A percentile compares a stretch with the other conserved stretches of the same genome.
phyloP scores from a whole-genome alignment of 1,140 invertebrate species.

The Pogonognathellus flavescens region DNA sequence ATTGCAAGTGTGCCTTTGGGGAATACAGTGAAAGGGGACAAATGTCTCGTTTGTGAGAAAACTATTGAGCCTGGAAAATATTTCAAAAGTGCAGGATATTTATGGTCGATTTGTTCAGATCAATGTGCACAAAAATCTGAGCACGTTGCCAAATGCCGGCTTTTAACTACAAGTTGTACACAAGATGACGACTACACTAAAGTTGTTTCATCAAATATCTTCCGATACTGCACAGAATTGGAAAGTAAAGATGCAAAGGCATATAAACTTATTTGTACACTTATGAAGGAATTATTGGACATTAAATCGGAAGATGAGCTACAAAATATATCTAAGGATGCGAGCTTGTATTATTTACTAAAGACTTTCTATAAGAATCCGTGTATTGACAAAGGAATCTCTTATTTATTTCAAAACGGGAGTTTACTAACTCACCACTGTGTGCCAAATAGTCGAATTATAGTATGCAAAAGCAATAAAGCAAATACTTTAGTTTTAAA shows the following conservation, averaged over 20 bases:
- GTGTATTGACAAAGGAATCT: slow-evolving; percentile 9
- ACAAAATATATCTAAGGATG: too few species aligned
- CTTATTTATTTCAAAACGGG: slow-evolving; percentile 26
- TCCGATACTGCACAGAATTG: neutral
- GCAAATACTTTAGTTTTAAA: neutral
- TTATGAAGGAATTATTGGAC: neutral
- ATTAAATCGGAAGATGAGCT: neutral
- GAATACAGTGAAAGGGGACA: neutral
- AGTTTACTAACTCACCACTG: slow-evolving; percentile 21
- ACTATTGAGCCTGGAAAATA: neutral
- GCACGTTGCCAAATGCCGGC: slow-evolving; percentile 13
- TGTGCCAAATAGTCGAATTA: neutral
- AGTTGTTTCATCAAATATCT: neutral
- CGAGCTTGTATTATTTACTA: neutral
- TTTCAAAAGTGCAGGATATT: neutral
- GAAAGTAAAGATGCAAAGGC: neutral
- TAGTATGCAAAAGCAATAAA: neutral
- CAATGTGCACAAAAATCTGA: neutral
- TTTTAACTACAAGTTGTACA: neutral
- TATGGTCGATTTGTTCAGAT: slow-evolving; percentile 11
- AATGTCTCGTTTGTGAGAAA: slow-evolving; percentile 24
- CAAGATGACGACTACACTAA: neutral
- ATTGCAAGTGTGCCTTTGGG: neutral
- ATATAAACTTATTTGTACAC: slow-evolving; percentile 4
- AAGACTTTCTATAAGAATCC: slow-evolving; percentile 10